Percentiles rank a stretch among this genome's conserved stretches.
phyloP scores from a whole-genome alignment of 2,797 vertebrate species.

The Muscicapa striata region DNA sequence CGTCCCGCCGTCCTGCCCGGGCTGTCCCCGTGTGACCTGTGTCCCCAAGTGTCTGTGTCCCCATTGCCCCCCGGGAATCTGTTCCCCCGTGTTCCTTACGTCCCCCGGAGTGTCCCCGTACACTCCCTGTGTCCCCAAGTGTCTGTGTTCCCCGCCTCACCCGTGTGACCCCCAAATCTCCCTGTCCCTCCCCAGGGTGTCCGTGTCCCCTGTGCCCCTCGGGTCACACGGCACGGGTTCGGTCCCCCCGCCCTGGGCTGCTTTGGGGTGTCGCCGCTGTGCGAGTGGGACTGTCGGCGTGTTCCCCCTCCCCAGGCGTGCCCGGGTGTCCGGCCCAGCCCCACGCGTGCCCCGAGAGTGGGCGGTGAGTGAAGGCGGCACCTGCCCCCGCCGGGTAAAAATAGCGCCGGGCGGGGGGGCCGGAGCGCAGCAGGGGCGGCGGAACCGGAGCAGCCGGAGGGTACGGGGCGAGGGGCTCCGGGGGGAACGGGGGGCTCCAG shows the following conservation, averaged over 20 bases:
- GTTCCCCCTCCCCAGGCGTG: not conserved
- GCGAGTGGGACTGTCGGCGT: not conserved
- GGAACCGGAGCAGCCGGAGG: not conserved
- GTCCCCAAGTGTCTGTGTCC: too few species aligned
- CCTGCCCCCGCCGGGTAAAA: conserved; percentile 22
- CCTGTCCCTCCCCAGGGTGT: not conserved
- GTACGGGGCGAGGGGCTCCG: not conserved
- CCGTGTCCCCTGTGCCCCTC: not conserved
- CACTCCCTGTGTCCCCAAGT: too few species aligned
- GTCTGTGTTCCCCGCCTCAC: too few species aligned
- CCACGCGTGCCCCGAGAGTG: conserved; percentile 16
- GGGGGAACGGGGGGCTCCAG: too few species aligned
- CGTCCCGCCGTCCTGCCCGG: not conserved
- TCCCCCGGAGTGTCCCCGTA: not conserved
- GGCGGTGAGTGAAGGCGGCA: conserved; percentile 32
- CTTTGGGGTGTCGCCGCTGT: not conserved
- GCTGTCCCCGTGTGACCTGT: not conserved
- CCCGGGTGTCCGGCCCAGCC: not conserved
- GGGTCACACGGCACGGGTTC: not conserved
- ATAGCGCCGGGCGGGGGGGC: not conserved
- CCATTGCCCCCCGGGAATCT: not conserved
- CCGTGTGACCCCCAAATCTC: not conserved
- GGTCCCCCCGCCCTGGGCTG: too few species aligned
- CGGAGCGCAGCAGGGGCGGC: not conserved
- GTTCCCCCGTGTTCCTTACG: not conserved